These are phyloP conservation scores for Xiphophorus birchmanni DNA, from an alignment of 2,797 vertebrate genomes.

Conservation along the genomic window DNA sequence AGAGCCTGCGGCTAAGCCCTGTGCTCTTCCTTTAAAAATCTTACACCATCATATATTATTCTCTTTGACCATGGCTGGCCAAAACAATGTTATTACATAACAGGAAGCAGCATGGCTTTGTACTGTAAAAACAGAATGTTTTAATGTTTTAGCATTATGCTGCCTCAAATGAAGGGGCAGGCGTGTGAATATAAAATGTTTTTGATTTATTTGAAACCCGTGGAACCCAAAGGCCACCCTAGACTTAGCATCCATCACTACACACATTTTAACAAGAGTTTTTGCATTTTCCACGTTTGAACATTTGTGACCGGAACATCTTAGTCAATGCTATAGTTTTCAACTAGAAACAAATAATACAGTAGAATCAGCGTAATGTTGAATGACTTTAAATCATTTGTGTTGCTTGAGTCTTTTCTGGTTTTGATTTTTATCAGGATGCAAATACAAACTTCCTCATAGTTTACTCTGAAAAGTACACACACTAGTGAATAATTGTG, in stretches of 20 bases:
- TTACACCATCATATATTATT: slow-evolving; percentile 6
- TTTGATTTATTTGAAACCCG: slow-evolving; percentile 3
- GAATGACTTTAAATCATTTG: neutral
- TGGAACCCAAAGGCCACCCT: neutral
- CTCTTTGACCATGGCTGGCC: neutral
- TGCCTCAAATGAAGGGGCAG: neutral
- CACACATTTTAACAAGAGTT: neutral
- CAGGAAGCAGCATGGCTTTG: neutral
- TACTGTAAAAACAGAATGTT: neutral
- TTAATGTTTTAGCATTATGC: neutral
- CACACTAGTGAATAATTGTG: neutral
- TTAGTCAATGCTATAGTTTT: neutral
- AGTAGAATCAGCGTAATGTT: neutral
- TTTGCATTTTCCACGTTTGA: neutral
- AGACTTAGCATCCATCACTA: neutral
- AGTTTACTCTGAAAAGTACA: neutral
- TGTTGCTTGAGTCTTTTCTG: neutral
- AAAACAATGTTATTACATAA: slow-evolving; percentile 13
- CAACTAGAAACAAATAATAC: neutral
- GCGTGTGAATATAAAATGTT: neutral
- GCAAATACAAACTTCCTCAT: neutral
- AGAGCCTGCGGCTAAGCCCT: neutral
- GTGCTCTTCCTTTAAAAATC: neutral
- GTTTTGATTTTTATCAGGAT: neutral
- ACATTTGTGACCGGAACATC: neutral